Conservation (phyloP, 2,888 invertebrate species). For the Tillus elongatus region DNA sequence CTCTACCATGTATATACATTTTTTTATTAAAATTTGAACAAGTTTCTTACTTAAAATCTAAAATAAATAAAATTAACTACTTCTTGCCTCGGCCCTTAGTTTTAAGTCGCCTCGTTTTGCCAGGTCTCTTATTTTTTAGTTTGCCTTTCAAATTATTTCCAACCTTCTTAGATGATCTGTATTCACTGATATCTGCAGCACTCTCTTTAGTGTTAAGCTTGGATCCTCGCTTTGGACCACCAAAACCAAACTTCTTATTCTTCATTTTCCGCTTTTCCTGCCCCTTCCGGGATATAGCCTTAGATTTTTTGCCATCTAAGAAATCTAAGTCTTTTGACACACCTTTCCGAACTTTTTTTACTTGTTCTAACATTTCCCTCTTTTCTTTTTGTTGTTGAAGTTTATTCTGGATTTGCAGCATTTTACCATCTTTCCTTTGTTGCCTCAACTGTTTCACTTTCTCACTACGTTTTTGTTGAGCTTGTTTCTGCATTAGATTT, state of each 20-base stretch:
- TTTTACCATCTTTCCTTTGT: slow-evolving; percentile 87
- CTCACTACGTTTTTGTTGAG: slow-evolving; percentile 77
- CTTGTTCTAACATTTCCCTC: slow-evolving; percentile 80
- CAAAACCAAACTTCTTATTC: slow-evolving; percentile 86
- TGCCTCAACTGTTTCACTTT: slow-evolving; percentile 82
- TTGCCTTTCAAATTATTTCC: slow-evolving; percentile 23
- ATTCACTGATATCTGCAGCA: slow-evolving; percentile 56
- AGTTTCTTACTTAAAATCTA: too few species aligned
- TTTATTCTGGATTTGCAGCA: slow-evolving; percentile 72
- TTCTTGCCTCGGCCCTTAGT: too few species aligned
- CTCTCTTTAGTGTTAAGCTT: slow-evolving; percentile 84
- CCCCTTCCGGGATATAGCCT: slow-evolving; percentile 28
- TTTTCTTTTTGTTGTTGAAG: slow-evolving; percentile 84
- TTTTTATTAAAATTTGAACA: too few species aligned
- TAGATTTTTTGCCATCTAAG: slow-evolving; percentile 50
- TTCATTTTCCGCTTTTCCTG: slow-evolving; percentile 56
- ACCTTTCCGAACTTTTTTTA: slow-evolving; percentile 88
- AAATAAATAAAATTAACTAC: too few species aligned
- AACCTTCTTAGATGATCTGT: slow-evolving; percentile 34
- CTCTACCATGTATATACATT: too few species aligned
- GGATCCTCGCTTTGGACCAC: slow-evolving; percentile 85
- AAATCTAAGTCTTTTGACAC: slow-evolving; percentile 71
- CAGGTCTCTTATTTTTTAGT: slow-evolving; percentile 35
- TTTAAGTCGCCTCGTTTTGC: slow-evolving; percentile 43
- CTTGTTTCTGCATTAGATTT: slow-evolving; percentile 74